Evolutionary conservation across 2,888 invertebrate species (phyloP).

Genomic region (Drosophila helvetica): DNA sequence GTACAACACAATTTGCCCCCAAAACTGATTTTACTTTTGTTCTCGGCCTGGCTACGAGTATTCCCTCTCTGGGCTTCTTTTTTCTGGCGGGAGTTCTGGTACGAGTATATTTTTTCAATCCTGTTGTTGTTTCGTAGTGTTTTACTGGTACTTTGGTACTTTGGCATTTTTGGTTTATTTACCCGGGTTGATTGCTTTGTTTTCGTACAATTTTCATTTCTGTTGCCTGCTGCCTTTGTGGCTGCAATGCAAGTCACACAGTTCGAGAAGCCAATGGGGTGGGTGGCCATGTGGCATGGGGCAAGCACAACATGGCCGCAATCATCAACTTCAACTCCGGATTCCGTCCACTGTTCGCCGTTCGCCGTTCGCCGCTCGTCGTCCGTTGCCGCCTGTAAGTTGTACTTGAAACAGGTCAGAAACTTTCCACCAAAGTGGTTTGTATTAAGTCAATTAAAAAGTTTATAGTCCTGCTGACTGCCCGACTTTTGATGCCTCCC

Average conservation of each 20-base stretch:
- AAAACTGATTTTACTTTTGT: conserved; percentile 41
- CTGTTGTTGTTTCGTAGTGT: conserved; percentile 47
- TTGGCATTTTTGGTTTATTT: conserved; percentile 76
- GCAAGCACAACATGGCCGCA: conserved; percentile 65
- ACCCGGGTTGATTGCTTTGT: conserved; percentile 79
- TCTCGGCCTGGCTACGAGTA: conserved; percentile 6
- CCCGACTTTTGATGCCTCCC: conserved; percentile 71
- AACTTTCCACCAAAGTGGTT: conserved; percentile 78
- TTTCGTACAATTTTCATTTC: conserved; percentile 66
- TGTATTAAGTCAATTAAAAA: conserved; percentile 79
- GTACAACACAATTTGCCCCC: conserved; percentile 38
- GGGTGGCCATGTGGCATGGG: not conserved
- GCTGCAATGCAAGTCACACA: conserved; percentile 69
- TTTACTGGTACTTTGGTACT: conserved; percentile 59
- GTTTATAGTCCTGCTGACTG: conserved; percentile 76
- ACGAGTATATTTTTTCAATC: conserved; percentile 42
- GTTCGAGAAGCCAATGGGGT: conserved; percentile 52
- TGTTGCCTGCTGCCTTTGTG: conserved; percentile 52
- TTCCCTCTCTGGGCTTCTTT: conserved; percentile 3
- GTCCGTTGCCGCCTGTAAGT: conserved; percentile 49
- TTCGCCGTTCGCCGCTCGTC: conserved; percentile 1
- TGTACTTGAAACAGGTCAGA: conserved; percentile 75
- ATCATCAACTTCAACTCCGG: conserved; percentile 66
- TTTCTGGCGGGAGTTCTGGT: not conserved
- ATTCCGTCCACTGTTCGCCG: conserved; percentile 6